A percentile compares a stretch with the other conserved stretches of the same genome.
Conservation (phyloP, 2,888 invertebrate genomes). For the Elegia similella region DNA sequence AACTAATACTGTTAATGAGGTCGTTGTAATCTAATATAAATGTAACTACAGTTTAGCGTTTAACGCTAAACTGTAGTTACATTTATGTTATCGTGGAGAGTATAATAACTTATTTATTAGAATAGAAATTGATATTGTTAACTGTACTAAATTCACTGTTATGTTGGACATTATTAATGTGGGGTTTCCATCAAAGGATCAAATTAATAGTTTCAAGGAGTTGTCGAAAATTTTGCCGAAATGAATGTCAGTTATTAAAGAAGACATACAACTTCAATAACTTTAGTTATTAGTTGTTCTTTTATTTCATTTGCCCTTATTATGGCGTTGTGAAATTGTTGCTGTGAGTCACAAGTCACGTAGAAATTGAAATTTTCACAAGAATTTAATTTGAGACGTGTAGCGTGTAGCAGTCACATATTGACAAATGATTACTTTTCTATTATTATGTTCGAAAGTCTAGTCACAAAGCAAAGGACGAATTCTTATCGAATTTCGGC, state of each 20-base stretch:
- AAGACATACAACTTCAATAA: not conserved
- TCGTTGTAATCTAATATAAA: too few relatives aligned
- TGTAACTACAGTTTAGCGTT: too few relatives aligned
- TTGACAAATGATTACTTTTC: not conserved
- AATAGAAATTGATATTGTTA: not conserved
- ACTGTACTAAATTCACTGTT: not conserved
- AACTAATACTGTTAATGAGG: too few relatives aligned
- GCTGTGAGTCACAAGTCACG: not conserved
- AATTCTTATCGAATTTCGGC: not conserved
- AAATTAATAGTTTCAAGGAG: not conserved
- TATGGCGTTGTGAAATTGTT: not conserved
- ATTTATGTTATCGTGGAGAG: too few relatives aligned
- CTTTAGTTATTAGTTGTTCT: not conserved
- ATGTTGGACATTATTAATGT: not conserved
- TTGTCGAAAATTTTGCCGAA: not conserved
- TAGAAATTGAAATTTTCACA: not conserved
- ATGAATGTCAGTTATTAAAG: not conserved
- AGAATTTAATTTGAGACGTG: not conserved
- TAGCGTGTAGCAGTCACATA: not conserved
- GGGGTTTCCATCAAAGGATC: constrained; percentile 1
- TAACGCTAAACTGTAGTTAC: too few relatives aligned
- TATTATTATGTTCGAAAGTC: not conserved
- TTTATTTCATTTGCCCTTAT: not conserved
- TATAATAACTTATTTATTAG: too few relatives aligned
- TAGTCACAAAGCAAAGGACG: not conserved